Evolutionary conservation across 2,113 vertebrate species (phyloP).

Genomic region (Heloderma charlesbogerti): DNA sequence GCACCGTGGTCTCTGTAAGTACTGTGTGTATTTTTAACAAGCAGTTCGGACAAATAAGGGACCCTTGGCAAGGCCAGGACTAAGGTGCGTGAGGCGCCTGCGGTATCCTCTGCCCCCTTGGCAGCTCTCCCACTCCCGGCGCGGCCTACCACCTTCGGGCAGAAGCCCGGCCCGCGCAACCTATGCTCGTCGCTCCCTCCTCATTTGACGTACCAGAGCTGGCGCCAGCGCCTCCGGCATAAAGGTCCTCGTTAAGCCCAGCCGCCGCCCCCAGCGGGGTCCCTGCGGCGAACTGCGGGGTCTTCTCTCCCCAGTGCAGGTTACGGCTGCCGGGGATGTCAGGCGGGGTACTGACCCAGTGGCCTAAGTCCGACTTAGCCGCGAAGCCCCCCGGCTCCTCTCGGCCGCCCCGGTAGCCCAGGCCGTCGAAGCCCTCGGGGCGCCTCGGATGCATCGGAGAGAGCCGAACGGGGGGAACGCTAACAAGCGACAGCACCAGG

Average conservation of each 20-base stretch:
- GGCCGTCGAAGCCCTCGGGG: constrained; percentile 92
- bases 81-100: not conserved
- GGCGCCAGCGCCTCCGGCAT: constrained; percentile 51
- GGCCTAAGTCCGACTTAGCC: constrained; percentile 78
- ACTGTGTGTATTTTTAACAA: not conserved
- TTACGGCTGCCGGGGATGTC: constrained; percentile 97
- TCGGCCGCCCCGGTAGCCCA: constrained; percentile 85
- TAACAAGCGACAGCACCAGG: rapidly evolving
- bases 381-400: constrained; percentile 82
- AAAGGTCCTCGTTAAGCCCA: constrained; percentile 73
- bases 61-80: no score
- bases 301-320: constrained; percentile 88
- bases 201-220: constrained; percentile 69
- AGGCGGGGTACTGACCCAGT: constrained; percentile 92
- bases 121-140: no score
- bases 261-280: constrained; percentile 64
- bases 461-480: not conserved
- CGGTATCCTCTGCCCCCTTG: not conserved
- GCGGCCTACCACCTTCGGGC: not conserved
- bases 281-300: constrained; percentile 80
- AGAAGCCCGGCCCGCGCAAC: no score
- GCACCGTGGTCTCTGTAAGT: not conserved
- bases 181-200: rapidly evolving
- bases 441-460: constrained; percentile 87
- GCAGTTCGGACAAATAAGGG: not conserved